A percentile compares a stretch with the other conserved stretches of the same genome.
These are phyloP conservation scores for Pelobates fuscus DNA, from an alignment of 2,113 vertebrate genomes.

Conservation along the genomic window DNA sequence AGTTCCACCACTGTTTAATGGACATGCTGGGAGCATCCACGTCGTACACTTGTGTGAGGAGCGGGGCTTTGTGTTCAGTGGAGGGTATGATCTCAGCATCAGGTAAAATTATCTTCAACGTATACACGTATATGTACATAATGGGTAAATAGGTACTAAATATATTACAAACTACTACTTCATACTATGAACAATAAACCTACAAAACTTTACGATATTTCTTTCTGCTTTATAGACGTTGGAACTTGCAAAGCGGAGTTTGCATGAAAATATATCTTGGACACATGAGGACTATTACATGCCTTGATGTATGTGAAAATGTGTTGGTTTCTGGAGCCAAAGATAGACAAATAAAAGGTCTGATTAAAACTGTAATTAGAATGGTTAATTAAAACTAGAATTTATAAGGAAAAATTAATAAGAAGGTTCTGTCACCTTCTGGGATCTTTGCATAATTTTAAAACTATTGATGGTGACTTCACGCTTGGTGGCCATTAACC, in stretches of 20 bases:
- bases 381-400: no score
- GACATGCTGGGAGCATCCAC: constrained; percentile 71
- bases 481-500: no score
- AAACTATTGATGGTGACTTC: no score
- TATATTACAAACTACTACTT: no score
- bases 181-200: no score
- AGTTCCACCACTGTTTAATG: constrained; percentile 57
- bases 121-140: constrained; percentile 9
- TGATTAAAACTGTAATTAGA: no score
- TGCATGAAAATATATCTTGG: constrained; percentile 74
- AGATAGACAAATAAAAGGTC: constrained; percentile 84
- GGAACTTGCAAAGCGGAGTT: constrained; percentile 72
- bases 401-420: no score
- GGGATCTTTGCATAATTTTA: no score
- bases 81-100: constrained; percentile 79
- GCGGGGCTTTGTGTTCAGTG: constrained; percentile 70
- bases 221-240: constrained; percentile 71
- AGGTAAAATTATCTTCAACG: constrained; percentile 68
- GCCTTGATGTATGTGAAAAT: constrained; percentile 72
- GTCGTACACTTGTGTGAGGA: constrained; percentile 72
- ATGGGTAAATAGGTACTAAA: no score
- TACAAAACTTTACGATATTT: not conserved
- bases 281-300: constrained; percentile 74
- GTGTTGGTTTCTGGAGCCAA: constrained; percentile 79
- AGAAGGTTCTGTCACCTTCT: no score